These are phyloP conservation scores for Rhabdornis inornatus DNA, from an alignment of 2,113 vertebrate species.

Conservation along the genomic window DNA sequence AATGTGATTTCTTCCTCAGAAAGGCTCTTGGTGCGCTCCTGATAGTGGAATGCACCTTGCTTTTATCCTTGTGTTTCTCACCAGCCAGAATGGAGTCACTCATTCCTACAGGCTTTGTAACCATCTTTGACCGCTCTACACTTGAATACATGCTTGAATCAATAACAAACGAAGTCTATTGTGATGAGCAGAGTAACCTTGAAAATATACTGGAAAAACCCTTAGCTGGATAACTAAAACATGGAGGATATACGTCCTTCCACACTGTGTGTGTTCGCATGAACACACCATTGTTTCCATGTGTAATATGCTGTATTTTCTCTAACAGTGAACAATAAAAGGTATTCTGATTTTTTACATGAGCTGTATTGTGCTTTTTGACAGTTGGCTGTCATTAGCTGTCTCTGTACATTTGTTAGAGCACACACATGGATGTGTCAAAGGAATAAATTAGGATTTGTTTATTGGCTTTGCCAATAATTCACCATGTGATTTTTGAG, in stretches of 20 bases:
- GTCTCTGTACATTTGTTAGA: background rate
- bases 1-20: conserved; percentile 2
- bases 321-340: conserved; percentile 66
- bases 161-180: background rate
- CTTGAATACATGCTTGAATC: background rate
- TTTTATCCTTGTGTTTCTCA: background rate
- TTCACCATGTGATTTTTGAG: background rate
- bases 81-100: background rate
- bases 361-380: background rate
- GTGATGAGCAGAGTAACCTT: background rate
- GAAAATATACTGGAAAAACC: background rate
- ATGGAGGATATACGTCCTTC: background rate
- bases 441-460: background rate
- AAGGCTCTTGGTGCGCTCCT: background rate
- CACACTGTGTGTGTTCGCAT: background rate
- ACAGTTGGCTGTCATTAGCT: background rate
- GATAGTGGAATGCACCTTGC: background rate
- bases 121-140: background rate
- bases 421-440: rapidly evolving
- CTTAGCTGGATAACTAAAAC: background rate
- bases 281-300: background rate
- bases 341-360: conserved; percentile 28
- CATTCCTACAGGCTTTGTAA: background rate
- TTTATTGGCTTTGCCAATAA: background rate
- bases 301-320: conserved; percentile 29